phyloP scores from a whole-genome alignment of 2,113 vertebrate species.

The Phasianus colchicus region DNA sequence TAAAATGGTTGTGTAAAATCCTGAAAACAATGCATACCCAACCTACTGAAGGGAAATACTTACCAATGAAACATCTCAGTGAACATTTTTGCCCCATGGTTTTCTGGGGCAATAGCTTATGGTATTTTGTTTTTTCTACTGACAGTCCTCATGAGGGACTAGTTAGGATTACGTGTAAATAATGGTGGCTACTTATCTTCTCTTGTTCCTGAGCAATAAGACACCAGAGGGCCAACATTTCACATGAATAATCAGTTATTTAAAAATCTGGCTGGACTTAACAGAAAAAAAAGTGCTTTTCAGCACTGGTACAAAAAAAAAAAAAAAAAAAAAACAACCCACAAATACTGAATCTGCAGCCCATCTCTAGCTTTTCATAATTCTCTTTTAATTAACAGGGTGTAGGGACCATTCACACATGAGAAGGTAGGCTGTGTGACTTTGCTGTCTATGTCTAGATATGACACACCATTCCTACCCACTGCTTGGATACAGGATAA shows the following conservation, averaged over 20 bases:
- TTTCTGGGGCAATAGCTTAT: not conserved
- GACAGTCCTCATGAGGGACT: not conserved
- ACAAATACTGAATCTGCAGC: not conserved
- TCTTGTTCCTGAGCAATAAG: not conserved
- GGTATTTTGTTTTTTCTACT: not conserved
- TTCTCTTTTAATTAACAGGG: not conserved
- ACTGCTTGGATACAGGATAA: not conserved
- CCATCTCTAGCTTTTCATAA: not conserved
- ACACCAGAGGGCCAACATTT: not conserved
- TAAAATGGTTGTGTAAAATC: not conserved
- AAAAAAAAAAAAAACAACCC: not conserved
- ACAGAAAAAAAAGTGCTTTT: not conserved
- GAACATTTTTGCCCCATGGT: not conserved
- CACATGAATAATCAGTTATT: not conserved
- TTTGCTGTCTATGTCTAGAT: not conserved
- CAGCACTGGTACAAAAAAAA: not conserved
- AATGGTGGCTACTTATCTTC: not conserved
- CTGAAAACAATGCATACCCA: not conserved
- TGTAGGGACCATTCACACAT: not conserved
- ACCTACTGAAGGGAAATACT: not conserved
- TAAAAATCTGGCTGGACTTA: not conserved
- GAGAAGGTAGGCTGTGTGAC: not conserved
- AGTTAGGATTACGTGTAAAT: not conserved
- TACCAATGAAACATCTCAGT: not conserved
- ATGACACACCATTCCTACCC: not conserved